Evolutionary conservation across 64 coral and sea anemone genomes (phyloP), one percentile per base, ranked within the genome.

Genomic region (Montipora sp.): DNA sequence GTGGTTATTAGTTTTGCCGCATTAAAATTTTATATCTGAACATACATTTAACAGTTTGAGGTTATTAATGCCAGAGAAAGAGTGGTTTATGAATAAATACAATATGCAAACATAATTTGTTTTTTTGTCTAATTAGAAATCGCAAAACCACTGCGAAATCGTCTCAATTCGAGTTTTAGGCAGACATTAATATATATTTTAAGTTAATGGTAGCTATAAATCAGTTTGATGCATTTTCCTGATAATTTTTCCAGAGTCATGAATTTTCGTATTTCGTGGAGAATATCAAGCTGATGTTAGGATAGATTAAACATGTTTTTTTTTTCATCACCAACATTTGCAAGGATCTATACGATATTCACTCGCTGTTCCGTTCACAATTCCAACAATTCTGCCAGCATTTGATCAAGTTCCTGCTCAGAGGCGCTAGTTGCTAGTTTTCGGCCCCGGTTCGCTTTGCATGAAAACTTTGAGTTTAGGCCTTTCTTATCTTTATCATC

Each of bases 391-490:
- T 72, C 82, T 7, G 82, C 82, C 5, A 85, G 19, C 82, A 85
- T 85, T 50, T 85, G 61, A 85, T 85, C 82, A 71, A 85, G 63
- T 71, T 85, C 82, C 50, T 85, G 27, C 23, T 85, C 63, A 22
- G 63, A 71, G 3, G 44, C 63, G 15, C 82, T 85, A 11, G 65
- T 44, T 19, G 20, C 16, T 15, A 84, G 60, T 68, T 84, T 84
- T 1, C 24, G 46, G 36, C 14, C 9, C 4, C 21, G 7, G 36
- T 1, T 68, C 19, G 27, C 43, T 16, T 68, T 20, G 19, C 15
- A 20, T 5, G 65, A 51, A n/a, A 46, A 8, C 7, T 21, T 85
- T 10, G 44, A 12, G 60, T 14, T 63, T 4, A 3, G 3, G 9
- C 60, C 12, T 18, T 13, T 4, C 47, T 24, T 68, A 7, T 84